Percentiles rank a stretch among this genome's conserved stretches.
Evolutionary conservation across 2,888 invertebrate genomes (phyloP).

Genomic region (Cantharis flavilabris): DNA sequence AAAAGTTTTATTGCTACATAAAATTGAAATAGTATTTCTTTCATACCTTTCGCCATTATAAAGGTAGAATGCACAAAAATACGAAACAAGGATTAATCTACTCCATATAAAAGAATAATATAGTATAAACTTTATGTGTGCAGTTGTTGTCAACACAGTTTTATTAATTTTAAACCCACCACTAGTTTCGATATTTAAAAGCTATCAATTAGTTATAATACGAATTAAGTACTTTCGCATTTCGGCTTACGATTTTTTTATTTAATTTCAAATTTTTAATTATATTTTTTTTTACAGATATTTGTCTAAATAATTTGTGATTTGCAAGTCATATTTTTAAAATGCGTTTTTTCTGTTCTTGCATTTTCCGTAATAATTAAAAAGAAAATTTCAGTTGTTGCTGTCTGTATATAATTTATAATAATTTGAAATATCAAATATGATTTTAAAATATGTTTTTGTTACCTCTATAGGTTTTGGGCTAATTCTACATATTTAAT

Average conservation of each 20-base stretch:
- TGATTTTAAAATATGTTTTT: too few species aligned
- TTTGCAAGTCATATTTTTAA: too few species aligned
- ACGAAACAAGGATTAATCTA: neutral
- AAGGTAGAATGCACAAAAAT: neutral
- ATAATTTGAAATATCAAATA: too few species aligned
- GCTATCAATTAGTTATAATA: neutral
- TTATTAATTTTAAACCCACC: too few species aligned
- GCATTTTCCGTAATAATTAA: too few species aligned
- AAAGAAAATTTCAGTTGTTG: too few species aligned
- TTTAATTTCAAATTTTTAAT: neutral
- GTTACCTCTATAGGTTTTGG: too few species aligned
- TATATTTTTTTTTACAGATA: too few species aligned
- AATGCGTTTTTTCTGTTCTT: too few species aligned
- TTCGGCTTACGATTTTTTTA: neutral
- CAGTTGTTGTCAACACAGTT: neutral
- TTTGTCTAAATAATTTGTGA: too few species aligned
- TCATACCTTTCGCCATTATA: neutral
- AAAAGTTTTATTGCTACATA: neutral
- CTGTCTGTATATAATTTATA: too few species aligned
- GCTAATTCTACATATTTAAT: neutral
- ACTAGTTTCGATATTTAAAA: too few species aligned
- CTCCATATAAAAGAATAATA: neutral
- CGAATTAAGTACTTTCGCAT: neutral
- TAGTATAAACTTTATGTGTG: neutral
- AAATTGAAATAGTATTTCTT: neutral